Conservation (phyloP, 2,888 invertebrate genomes). For the Pristionchus arcanus region DNA sequence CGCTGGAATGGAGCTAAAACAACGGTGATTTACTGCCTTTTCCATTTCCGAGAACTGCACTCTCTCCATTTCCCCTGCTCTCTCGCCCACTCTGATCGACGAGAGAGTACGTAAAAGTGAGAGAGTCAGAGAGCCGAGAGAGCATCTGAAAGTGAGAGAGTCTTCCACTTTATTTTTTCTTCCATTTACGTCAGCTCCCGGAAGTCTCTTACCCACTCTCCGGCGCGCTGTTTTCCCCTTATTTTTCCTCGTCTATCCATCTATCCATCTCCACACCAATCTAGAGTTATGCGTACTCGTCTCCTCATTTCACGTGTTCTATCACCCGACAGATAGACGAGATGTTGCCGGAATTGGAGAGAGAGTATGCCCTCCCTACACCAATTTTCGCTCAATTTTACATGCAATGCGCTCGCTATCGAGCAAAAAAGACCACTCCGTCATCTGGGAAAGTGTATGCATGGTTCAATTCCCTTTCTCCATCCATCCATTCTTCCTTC, state of each 20-base stretch:
- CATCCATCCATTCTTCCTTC: not conserved
- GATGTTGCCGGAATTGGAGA: no score
- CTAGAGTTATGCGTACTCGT: no score
- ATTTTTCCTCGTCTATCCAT: not conserved
- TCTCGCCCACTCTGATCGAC: not conserved
- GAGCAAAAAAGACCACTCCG: conserved; percentile 85
- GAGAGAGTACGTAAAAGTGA: not conserved
- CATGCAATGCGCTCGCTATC: no score
- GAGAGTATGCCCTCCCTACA: no score
- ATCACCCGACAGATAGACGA: not conserved
- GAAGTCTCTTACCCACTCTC: not conserved
- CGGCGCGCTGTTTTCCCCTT: not conserved
- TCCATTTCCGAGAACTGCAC: no score
- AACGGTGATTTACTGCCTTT: not conserved
- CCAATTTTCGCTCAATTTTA: no score
- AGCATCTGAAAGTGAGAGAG: not conserved
- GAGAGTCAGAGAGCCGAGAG: not conserved
- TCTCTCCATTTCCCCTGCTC: not conserved
- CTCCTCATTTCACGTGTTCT: not conserved
- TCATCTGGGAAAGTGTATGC: conserved; percentile 98
- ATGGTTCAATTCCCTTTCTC: conserved; percentile 98
- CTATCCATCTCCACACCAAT: not conserved
- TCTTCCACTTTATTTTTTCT: not conserved
- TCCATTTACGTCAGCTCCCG: not conserved
- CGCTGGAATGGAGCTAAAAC: not conserved